Percentiles rank a stretch among this genome's conserved stretches.
These are phyloP conservation scores for Sitta carolinensis DNA, from an alignment of 2,797 vertebrate species.

Conservation along the genomic window DNA sequence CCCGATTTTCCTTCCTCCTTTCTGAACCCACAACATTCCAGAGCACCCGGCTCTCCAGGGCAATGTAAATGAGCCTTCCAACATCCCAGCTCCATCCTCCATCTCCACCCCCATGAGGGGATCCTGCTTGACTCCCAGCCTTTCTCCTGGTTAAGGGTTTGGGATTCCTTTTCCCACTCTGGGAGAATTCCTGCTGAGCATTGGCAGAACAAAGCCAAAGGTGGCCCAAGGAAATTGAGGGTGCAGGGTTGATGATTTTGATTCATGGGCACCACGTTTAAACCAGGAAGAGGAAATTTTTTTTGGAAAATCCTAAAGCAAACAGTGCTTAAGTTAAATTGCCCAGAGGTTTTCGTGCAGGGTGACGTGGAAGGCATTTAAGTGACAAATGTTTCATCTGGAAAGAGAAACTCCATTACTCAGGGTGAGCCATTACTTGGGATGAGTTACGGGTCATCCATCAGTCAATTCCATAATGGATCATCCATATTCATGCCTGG, in stretches of 20 bases:
- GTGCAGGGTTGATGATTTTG: background rate
- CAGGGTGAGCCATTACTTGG: background rate
- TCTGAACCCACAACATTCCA: background rate
- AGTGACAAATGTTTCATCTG: constrained; percentile 19
- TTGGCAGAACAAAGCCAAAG: background rate
- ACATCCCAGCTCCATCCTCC: background rate
- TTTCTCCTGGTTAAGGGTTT: background rate
- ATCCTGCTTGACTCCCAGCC: rapidly evolving
- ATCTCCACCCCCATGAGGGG: rapidly evolving
- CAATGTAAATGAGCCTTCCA: rapidly evolving
- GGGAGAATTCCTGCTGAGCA: background rate
- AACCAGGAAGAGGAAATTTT: background rate
- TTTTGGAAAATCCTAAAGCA: background rate
- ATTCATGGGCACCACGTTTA: rapidly evolving
- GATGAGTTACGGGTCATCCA: background rate
- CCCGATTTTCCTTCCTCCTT: rapidly evolving
- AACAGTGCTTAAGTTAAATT: background rate
- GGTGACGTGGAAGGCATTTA: background rate
- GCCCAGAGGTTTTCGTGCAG: background rate
- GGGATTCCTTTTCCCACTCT: rapidly evolving
- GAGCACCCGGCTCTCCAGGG: background rate
- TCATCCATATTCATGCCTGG: constrained; percentile 13
- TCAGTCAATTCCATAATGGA: background rate
- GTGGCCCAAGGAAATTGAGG: background rate
- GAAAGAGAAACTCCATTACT: constrained; percentile 6